These are phyloP conservation scores for Solen grandis DNA, from an alignment of 1,140 invertebrate genomes.

Conservation along the genomic window DNA sequence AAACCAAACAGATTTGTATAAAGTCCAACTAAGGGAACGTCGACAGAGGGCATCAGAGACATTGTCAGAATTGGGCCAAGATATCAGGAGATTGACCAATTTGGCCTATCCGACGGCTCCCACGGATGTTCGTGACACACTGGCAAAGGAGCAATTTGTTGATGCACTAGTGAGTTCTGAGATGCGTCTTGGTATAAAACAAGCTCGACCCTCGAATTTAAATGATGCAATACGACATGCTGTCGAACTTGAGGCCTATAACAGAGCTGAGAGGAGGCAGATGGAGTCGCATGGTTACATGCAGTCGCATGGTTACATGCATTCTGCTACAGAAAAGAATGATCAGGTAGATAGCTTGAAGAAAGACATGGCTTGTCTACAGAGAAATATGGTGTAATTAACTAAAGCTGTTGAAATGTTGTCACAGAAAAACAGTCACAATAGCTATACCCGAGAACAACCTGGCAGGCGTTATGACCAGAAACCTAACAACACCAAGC, in stretches of 20 bases:
- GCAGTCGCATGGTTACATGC: too few relatives aligned
- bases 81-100: constrained; percentile 10
- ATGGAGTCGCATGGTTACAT: background rate
- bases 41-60: constrained; percentile 9
- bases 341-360: too few relatives aligned
- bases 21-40: constrained; percentile 23
- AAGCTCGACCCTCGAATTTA: background rate
- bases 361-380: too few relatives aligned
- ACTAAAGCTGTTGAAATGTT: too few relatives aligned
- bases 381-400: too few relatives aligned
- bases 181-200: constrained; percentile 20
- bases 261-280: constrained; percentile 13
- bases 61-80: background rate
- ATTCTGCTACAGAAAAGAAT: too few relatives aligned
- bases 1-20: constrained; percentile 42
- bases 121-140: constrained; percentile 14
- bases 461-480: too few relatives aligned
- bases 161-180: background rate
- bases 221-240: constrained; percentile 54
- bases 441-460: too few relatives aligned
- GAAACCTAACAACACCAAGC: too few relatives aligned
- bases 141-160: constrained; percentile 22
- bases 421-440: too few relatives aligned
- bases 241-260: constrained; percentile 35
- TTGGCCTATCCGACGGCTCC: constrained; percentile 20